Evolutionary conservation across 1,140 invertebrate species (phyloP).

Genomic region (Drosophila serrata): DNA sequence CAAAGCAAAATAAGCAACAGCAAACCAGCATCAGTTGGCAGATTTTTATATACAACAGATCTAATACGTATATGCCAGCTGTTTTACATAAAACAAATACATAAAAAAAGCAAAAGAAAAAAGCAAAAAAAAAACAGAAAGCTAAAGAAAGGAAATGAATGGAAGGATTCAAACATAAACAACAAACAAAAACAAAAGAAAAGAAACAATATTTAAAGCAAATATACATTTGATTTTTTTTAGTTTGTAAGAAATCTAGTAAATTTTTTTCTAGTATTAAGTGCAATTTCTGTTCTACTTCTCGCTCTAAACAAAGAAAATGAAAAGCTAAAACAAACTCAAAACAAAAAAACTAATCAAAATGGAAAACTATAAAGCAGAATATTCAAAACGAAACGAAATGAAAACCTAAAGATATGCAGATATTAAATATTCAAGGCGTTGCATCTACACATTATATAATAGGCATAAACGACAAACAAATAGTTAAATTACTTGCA

Average conservation of each 20-base stretch:
- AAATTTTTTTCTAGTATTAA: constrained; percentile 84
- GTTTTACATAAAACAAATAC: constrained; percentile 57
- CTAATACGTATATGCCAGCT: constrained; percentile 35
- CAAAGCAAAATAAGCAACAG: constrained; percentile 21
- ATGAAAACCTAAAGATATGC: constrained; percentile 58
- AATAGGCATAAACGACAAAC: constrained; percentile 50
- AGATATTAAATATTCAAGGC: constrained; percentile 73
- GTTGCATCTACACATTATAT: constrained; percentile 69
- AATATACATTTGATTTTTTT: constrained; percentile 84
- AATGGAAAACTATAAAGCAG: constrained; percentile 54
- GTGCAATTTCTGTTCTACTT: constrained; percentile 79
- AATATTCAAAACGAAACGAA: constrained; percentile 59
- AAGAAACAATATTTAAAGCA: constrained; percentile 73
- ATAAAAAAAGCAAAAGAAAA: constrained; percentile 56
- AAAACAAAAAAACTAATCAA: constrained; percentile 66
- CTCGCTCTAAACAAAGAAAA: constrained; percentile 75
- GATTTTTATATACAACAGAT: constrained; percentile 65
- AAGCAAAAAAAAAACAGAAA: constrained; percentile 32
- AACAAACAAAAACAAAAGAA: constrained; percentile 45
- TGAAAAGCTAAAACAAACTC: constrained; percentile 56
- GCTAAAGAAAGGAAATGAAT: constrained; percentile 9
- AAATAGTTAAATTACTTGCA: constrained; percentile 74
- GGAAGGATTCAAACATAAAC: constrained; percentile 36
- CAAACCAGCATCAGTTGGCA: constrained; percentile 40
- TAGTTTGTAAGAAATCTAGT: constrained; percentile 80